Conservation (phyloP, 2,113 vertebrate species). For the Falcunculus frontatus region DNA sequence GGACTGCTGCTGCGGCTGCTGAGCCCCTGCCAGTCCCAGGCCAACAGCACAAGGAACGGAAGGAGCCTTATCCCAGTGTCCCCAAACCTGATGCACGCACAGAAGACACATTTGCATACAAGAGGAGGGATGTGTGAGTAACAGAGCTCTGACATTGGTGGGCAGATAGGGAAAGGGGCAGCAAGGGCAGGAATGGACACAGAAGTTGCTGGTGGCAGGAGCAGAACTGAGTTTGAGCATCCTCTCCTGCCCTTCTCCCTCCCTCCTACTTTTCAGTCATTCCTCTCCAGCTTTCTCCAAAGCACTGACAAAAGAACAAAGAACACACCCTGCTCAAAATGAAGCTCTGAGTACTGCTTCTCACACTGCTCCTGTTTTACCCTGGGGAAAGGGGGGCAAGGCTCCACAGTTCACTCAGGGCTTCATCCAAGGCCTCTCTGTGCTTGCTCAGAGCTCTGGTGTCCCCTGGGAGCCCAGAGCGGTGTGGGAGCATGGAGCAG, state of each 20-base stretch:
- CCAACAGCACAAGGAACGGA: background rate
- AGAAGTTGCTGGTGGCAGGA: background rate
- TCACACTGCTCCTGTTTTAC: background rate
- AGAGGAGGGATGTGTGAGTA: background rate
- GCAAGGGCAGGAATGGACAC: background rate
- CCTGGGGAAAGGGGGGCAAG: background rate
- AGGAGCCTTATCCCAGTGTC: background rate
- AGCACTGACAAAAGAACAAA: background rate
- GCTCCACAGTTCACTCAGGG: fast-evolving
- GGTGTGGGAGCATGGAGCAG: background rate
- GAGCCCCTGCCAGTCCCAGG: background rate
- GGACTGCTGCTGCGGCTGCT: background rate
- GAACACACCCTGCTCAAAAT: background rate
- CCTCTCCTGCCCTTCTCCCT: background rate
- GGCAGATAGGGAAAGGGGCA: background rate
- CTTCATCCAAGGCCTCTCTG: background rate
- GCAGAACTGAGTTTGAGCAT: background rate
- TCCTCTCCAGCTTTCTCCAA: background rate
- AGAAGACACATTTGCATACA: background rate
- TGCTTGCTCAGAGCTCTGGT: background rate
- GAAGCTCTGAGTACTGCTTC: background rate
- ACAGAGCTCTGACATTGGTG: background rate
- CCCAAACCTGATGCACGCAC: background rate
- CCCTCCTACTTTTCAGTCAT: background rate
- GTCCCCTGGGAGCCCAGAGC: background rate